Conservation (phyloP, 2,113 vertebrate genomes). For the Limanda limanda region DNA sequence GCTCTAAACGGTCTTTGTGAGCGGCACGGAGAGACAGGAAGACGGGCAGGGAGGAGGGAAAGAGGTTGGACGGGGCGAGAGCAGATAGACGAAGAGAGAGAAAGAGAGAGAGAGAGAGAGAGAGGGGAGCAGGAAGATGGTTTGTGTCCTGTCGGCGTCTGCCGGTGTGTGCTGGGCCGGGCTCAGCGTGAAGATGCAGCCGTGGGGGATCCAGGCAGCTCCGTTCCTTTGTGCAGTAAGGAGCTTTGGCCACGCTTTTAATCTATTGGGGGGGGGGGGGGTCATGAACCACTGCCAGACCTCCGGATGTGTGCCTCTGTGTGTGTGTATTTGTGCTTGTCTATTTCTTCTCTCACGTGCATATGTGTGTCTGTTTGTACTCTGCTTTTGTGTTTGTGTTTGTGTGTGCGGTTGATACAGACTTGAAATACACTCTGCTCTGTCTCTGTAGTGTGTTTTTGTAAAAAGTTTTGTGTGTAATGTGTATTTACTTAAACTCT, state of each 20-base stretch:
- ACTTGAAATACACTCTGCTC: neutral
- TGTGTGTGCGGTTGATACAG: constrained; percentile 41
- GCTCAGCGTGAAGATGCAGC: constrained; percentile 78
- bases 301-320: constrained; percentile 61
- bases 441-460: constrained; percentile 2
- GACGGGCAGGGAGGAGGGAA: constrained; percentile 56
- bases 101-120: constrained; percentile 32
- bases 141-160: constrained; percentile 66
- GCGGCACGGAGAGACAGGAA: constrained; percentile 58
- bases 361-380: constrained; percentile 30
- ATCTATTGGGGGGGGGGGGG: constrained; percentile 49
- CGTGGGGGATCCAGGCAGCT: constrained; percentile 77
- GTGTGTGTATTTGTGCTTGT: constrained; percentile 61
- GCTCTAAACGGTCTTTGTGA: constrained; percentile 79
- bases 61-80: constrained; percentile 53
- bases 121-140: constrained; percentile 74
- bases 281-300: constrained; percentile 59
- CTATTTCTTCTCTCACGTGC: constrained; percentile 37
- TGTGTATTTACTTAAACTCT: constrained; percentile 21
- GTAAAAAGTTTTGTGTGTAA: constrained; percentile 45
- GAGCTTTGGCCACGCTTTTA: constrained; percentile 69
- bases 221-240: constrained; percentile 84
- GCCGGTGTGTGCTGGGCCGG: constrained; percentile 64
- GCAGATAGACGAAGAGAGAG: constrained; percentile 39
- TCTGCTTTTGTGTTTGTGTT: constrained; percentile 30